Conservation (phyloP, 1,140 invertebrate species). For the Wasmannia auropunctata region DNA sequence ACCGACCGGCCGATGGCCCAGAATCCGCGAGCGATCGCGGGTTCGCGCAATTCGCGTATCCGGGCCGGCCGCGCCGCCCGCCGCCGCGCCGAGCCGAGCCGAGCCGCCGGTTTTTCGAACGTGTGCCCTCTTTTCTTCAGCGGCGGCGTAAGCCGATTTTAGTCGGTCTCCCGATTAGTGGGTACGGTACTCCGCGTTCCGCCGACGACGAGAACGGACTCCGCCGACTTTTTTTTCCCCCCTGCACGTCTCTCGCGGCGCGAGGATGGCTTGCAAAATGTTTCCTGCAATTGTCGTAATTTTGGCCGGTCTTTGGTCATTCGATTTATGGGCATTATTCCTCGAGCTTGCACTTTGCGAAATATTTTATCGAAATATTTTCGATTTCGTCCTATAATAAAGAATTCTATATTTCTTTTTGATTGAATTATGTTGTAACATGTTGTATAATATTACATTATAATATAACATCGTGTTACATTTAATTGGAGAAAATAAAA, state of each 20-base stretch:
- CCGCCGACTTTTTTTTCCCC: neutral
- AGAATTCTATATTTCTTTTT: neutral
- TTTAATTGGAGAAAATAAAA: neutral
- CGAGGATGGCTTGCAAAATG: neutral
- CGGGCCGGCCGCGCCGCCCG: neutral
- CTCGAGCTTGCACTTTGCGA: neutral
- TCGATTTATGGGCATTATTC: neutral
- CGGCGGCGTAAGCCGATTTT: neutral
- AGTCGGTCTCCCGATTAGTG: neutral
- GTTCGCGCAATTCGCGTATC: neutral
- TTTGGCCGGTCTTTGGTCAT: too few species aligned
- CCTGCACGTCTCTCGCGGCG: too few species aligned
- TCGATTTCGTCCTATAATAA: neutral
- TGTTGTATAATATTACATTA: too few species aligned
- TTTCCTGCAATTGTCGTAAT: neutral
- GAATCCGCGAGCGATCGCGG: conserved; percentile 66
- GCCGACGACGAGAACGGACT: neutral
- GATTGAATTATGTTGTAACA: neutral
- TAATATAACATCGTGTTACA: neutral
- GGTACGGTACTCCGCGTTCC: neutral
- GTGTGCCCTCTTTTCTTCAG: neutral
- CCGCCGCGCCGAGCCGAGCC: too few species aligned
- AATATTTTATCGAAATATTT: neutral
- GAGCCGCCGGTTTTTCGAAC: neutral
- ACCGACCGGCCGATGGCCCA: conserved; percentile 67